Conservation (phyloP, 1,140 invertebrate species). For the Camponotus pennsylvanicus region DNA sequence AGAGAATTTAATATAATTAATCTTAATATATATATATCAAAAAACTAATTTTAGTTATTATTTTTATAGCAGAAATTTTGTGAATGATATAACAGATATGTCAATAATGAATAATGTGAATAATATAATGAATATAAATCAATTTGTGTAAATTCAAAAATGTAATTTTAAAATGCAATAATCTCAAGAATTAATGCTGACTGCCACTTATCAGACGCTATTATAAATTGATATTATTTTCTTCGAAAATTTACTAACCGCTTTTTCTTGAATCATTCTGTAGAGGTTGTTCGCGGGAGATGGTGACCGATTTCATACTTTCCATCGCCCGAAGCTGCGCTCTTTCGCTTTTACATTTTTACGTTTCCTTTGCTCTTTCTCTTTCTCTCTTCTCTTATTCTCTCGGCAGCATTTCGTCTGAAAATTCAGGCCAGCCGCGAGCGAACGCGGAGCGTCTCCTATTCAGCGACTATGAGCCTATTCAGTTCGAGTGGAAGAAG, state of each 20-base stretch:
- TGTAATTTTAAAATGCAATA: background rate
- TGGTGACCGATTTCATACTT: slow-evolving; percentile 47
- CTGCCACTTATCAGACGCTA: background rate
- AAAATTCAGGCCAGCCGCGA: slow-evolving; percentile 66
- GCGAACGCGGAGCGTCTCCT: slow-evolving; percentile 26
- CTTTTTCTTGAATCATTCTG: slow-evolving; percentile 34
- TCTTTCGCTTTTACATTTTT: slow-evolving; percentile 50
- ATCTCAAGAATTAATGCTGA: slow-evolving; percentile 3
- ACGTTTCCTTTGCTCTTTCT: slow-evolving; percentile 4
- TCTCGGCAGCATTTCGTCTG: slow-evolving; percentile 34
- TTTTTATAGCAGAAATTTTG: slow-evolving; percentile 26
- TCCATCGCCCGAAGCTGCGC: slow-evolving; percentile 52
- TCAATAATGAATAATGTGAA: background rate
- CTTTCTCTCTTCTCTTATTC: background rate
- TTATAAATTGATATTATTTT: background rate
- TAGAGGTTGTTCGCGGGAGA: slow-evolving; percentile 1
- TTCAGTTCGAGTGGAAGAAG: slow-evolving; percentile 56
- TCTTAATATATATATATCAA: background rate
- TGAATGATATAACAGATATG: background rate
- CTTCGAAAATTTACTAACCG: background rate
- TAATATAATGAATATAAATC: background rate
- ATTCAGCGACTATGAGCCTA: slow-evolving; percentile 51
- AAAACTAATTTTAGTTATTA: slow-evolving; percentile 21
- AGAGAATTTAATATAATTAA: slow-evolving; percentile 13
- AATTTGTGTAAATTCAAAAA: background rate